A percentile compares a stretch with the other conserved stretches of the same genome.
Evolutionary conservation across 2,888 invertebrate species (phyloP).

Genomic region (Dynastes grantii): DNA sequence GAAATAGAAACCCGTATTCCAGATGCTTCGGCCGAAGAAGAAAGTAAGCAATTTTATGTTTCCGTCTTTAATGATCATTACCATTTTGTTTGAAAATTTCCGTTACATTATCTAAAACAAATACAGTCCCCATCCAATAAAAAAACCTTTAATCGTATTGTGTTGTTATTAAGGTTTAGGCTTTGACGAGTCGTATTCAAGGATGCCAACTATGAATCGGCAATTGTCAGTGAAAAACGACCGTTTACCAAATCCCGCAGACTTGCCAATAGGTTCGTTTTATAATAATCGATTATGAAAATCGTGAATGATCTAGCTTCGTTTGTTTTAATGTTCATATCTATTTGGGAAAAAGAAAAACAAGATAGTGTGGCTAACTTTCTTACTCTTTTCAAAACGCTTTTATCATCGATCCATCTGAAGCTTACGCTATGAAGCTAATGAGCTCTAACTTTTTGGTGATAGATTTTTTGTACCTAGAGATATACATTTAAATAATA

Average conservation of each 20-base stretch:
- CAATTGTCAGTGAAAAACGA: constrained; percentile 67
- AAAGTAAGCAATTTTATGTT: constrained; percentile 79
- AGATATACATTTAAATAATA: not conserved
- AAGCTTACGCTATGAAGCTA: constrained; percentile 29
- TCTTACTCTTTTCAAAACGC: constrained; percentile 9
- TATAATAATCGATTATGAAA: not conserved
- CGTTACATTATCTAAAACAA: not conserved
- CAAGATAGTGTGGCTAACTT: constrained; percentile 37
- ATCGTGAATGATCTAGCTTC: constrained; percentile 3
- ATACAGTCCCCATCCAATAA: not conserved
- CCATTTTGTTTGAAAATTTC: not conserved
- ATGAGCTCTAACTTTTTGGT: constrained; percentile 7
- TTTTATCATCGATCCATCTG: constrained; percentile 27
- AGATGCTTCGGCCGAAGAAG: constrained; percentile 79
- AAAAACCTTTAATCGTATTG: constrained; percentile 16
- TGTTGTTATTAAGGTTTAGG: constrained; percentile 52
- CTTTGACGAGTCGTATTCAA: constrained; percentile 55
- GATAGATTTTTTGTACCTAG: constrained; percentile 16
- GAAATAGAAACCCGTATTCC: constrained; percentile 84
- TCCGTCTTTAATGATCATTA: not conserved
- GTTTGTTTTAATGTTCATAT: constrained; percentile 6
- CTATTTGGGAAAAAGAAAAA: not conserved
- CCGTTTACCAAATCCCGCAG: constrained; percentile 55
- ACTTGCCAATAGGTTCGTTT: constrained; percentile 52
- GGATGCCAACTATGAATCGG: constrained; percentile 69